Evolutionary conservation across 2,888 invertebrate species (phyloP), one percentile per base, ranked within the genome.

Genomic region (Onthophagus sagittarius): DNA sequence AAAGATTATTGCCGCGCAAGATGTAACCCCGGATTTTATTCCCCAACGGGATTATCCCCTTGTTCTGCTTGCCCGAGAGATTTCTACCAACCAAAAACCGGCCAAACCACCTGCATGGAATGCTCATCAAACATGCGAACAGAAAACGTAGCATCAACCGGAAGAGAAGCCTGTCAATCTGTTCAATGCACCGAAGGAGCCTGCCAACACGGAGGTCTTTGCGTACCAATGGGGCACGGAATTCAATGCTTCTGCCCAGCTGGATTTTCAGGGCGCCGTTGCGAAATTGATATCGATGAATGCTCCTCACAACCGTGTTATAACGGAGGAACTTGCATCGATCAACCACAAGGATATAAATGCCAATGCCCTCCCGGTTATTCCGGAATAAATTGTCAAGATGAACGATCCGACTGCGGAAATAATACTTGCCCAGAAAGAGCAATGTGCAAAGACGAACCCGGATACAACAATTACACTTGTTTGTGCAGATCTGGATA

Each of bases 391-490:
- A 97, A 97, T 82, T 98, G 98, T 82, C 97, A 98, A 86, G 95
- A 96, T 83, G 96, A 97, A 85, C 90, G 92, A 79, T 93, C 94
- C 13, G 96, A 98, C 80, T 98, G 97, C 82, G 88, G 88, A 78
- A 94, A 93, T 82, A 94, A 95, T 76, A 95, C 98, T 0, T 99
- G 99, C 80, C 96, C 96, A 0, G 97, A 97, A 82, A 89, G 97
- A 81, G 98, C 98, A 2, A 97, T 97, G 95, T 99, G 99, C 85
- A 97, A 98, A 86, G 96, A 98, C 84, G 95, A 93, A 85, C 97
- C 94, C 15, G 96, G 94, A 74, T 91, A 90, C 79, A 94, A 94
- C 80, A 97, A 97, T 82, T 93, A 91, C 81, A 96, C 96, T 0
- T 99, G 99, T 82, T 88, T 98, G 7, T 99, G 99, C 83, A 89